Evolutionary conservation across 1,140 invertebrate species (phyloP), one percentile per base, ranked within the genome.

Genomic region (Radopholus similis): DNA sequence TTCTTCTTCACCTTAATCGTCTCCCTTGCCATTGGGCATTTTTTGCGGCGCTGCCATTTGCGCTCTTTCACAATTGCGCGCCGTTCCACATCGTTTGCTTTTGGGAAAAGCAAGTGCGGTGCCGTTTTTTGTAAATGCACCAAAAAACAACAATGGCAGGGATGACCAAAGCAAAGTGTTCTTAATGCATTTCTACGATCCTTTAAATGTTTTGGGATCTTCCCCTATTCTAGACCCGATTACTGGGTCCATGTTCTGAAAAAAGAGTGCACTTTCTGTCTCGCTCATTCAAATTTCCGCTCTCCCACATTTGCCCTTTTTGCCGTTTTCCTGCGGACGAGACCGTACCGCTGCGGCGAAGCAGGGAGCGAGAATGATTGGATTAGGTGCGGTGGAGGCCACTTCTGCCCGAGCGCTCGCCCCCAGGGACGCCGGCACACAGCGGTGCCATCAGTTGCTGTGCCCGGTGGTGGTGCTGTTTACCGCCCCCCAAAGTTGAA

Each of bases 401-500:
- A 51, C 47, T 51, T 51, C 47, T 51, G 47, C 47, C 15, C 21
- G 47, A 51, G 47, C 30, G 23, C n/a, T n/a, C n/a, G n/a, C 47
- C 47, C 47, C 47, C 30, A 28, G 15, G 47, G 15, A 51, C 30
- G 47, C 8, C n/a, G n/a, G n/a, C n/a, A n/a, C n/a, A n/a, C n/a
- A n/a, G n/a, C n/a, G n/a, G n/a, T n/a, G n/a, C n/a, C n/a, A n/a
- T n/a, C n/a, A n/a, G n/a, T n/a, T n/a, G n/a, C n/a, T n/a, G n/a
- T n/a, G n/a, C n/a, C n/a, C n/a, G n/a, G n/a, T n/a, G n/a, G 23
- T 51, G 6, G 8, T 21, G 47, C 47, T 51, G n/a, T 51, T 51
- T 51, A 51, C 47, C n/a, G n/a, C n/a, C n/a, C n/a, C 47, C 18
- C 23, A 51, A 51, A 51, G 47, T 51, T 51, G 47, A 51, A 51